Evolutionary conservation across 2,888 invertebrate genomes (phyloP).

Genomic region (Heliconius erato): DNA sequence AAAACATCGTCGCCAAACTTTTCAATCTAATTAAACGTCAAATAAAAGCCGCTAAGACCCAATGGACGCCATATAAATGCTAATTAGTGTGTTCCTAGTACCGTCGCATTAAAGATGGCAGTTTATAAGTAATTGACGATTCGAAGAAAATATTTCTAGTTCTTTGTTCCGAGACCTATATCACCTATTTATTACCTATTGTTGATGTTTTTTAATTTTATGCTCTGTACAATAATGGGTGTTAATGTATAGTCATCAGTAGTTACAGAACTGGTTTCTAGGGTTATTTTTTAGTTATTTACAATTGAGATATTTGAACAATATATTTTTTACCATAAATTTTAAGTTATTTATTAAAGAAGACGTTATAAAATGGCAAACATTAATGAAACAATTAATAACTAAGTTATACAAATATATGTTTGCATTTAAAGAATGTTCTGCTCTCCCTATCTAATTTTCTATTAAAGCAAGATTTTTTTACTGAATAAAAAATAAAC

Average conservation of each 20-base stretch:
- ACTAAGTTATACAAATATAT: background rate
- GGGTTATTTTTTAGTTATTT: background rate
- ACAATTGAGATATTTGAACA: too few relatives aligned
- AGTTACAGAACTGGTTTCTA: background rate
- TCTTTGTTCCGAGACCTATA: constrained; percentile 16
- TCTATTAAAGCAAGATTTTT: too few relatives aligned
- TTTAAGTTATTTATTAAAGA: too few relatives aligned
- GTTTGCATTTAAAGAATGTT: background rate
- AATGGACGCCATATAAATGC: constrained; percentile 11
- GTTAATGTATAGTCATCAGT: background rate
- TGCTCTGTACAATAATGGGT: background rate
- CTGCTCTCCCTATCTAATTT: background rate
- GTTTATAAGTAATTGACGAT: constrained; percentile 17
- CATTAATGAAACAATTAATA: background rate
- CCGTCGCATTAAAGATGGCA: constrained; percentile 16
- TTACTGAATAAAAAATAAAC: too few relatives aligned
- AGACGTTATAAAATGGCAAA: background rate
- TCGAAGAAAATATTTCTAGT: constrained; percentile 27
- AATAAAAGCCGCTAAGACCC: background rate
- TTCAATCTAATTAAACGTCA: constrained; percentile 22
- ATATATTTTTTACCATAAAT: too few relatives aligned
- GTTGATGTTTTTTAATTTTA: constrained; percentile 1
- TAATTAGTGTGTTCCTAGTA: constrained; percentile 20
- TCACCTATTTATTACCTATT: constrained; percentile 26
- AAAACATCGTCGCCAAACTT: constrained; percentile 9